phyloP scores from a whole-genome alignment of 2,113 vertebrate genomes.

The Barnardius zonarius region DNA sequence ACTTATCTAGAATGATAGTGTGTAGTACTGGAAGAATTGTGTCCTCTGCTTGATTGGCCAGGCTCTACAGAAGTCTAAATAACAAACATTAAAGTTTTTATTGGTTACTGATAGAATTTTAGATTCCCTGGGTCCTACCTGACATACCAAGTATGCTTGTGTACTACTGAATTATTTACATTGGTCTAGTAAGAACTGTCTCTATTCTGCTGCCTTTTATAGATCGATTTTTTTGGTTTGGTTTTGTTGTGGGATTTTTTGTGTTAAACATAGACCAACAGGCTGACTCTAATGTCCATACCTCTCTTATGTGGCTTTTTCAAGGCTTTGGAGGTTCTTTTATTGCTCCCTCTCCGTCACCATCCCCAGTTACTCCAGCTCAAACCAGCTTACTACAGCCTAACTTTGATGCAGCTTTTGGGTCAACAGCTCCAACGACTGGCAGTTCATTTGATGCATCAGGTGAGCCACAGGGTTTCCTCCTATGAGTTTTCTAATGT shows the following conservation, averaged over 20 bases:
- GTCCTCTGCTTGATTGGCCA: background rate
- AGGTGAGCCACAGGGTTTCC: conserved; percentile 76
- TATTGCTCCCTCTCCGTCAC: conserved; percentile 79
- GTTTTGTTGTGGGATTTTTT: background rate
- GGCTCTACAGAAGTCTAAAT: background rate
- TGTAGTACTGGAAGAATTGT: background rate
- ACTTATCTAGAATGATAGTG: background rate
- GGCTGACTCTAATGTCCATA: background rate
- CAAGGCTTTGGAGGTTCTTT: conserved; percentile 82
- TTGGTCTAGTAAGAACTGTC: background rate
- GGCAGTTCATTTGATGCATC: conserved; percentile 88
- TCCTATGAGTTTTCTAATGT: background rate
- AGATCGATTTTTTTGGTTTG: background rate
- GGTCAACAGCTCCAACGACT: conserved; percentile 74
- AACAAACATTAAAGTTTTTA: background rate
- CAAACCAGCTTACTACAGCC: conserved; percentile 86
- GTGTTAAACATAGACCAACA: background rate
- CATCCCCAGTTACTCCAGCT: conserved; percentile 80
- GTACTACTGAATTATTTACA: background rate
- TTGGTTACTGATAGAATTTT: background rate
- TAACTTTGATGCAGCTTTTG: conserved; percentile 82
- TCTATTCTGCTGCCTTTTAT: background rate
- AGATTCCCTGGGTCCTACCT: background rate
- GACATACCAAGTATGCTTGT: background rate
- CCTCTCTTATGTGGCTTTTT: conserved; percentile 23